Percentiles rank a stretch among this genome's conserved stretches.
phyloP scores from a whole-genome alignment of 1,140 invertebrate genomes.

The Drosophila rufa region DNA sequence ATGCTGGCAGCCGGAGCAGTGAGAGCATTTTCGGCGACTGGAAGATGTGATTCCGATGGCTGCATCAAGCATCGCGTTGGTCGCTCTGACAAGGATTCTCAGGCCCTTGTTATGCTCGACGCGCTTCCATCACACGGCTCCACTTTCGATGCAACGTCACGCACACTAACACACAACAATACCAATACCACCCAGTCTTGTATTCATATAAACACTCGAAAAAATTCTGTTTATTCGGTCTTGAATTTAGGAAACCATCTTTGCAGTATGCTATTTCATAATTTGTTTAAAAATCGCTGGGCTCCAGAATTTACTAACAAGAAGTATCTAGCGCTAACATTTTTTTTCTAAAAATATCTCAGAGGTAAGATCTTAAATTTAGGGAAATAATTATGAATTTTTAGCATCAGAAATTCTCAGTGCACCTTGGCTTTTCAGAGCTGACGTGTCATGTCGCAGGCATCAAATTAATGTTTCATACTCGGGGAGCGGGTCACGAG shows the following conservation, averaged over 20 bases:
- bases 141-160: slow-evolving; percentile 71
- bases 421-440: slow-evolving; percentile 6
- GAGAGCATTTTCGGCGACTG: slow-evolving; percentile 28
- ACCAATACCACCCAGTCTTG: slow-evolving; percentile 50
- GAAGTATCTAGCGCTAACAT: too few relatives aligned
- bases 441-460: slow-evolving; percentile 72
- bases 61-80: slow-evolving; percentile 42
- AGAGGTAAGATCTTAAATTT: neutral
- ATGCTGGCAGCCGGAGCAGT: slow-evolving; percentile 17
- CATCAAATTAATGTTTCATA: slow-evolving; percentile 83
- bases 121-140: slow-evolving; percentile 71
- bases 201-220: slow-evolving; percentile 7
- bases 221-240: neutral
- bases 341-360: neutral
- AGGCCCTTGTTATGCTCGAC: slow-evolving; percentile 69
- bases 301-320: too few relatives aligned
- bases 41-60: slow-evolving; percentile 60
- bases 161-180: slow-evolving; percentile 82
- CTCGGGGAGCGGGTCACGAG: slow-evolving; percentile 29
- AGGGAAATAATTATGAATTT: too few relatives aligned
- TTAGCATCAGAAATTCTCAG: neutral
- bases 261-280: too few relatives aligned
- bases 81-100: slow-evolving; percentile 17
- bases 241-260: neutral
- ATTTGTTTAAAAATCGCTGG: too few relatives aligned